Evolutionary conservation across 2,888 invertebrate genomes (phyloP), one percentile per base, ranked within the genome.

Genomic region (Orthosia gracilis): DNA sequence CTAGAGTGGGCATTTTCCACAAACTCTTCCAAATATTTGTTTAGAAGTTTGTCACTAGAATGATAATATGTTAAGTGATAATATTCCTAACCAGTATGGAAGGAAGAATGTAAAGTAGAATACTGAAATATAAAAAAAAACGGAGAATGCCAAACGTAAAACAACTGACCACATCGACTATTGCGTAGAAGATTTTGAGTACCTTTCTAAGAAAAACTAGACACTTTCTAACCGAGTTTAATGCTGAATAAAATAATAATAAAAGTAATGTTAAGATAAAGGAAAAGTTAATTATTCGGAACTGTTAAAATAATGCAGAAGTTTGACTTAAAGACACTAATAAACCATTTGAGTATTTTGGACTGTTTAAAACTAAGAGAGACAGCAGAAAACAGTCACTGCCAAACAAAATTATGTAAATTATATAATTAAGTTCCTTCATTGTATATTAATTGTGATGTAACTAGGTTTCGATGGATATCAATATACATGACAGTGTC

Each of bases 391-490:
- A 23, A 31, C 15, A 45, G 7, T 18, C 15, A n/a, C n/a, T 15
- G 13, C 3, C 4, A 13, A 17, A 73, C 13, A 58, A 67, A 59
- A 63, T 13, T 40, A 73, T 26, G 40, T 15, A 26, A 66, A 63
- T 21, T 52, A 62, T 52, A 78, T 40, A 65, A 78, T 79, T 55
- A 66, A 54, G 13, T 13, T 52, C 2, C 17, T 57, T 45, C 17
- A 58, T 63, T 69, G 50, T 55, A 23, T 7, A 45, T n/a, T 17
- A 50, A 13, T 57, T 59, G 23, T 79, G 54, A 64, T 80, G 67
- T 81, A 79, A 76, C 55, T 71, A 64, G 71, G 76, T 64, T 81
- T 64, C 63, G 18, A 47, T 49, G 67, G 13, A 62, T 31, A 40
- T 71, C 17, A 71, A 80, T 71, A 78, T 58, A 64, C 65, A 75